These are phyloP conservation scores for Oryzias dopingdopingensis DNA, from an alignment of 2,797 vertebrate species.

Conservation along the genomic window DNA sequence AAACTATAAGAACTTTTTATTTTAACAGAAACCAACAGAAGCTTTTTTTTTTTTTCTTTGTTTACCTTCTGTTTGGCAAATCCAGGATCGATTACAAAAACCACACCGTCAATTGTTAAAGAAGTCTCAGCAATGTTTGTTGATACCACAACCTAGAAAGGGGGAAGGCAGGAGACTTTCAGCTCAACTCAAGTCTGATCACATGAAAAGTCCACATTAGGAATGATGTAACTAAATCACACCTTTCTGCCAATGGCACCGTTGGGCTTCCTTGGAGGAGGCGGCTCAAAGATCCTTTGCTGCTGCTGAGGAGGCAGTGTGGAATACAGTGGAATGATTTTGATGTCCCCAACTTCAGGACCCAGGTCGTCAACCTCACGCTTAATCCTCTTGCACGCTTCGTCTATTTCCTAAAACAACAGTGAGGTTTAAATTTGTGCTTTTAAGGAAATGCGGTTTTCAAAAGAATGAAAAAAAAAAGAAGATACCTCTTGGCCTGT, in stretches of 20 bases:
- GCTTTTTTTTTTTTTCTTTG: not conserved
- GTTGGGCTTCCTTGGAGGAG: slow-evolving; percentile 92
- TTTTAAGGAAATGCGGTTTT: not conserved
- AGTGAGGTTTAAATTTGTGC: not conserved
- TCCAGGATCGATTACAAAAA: slow-evolving; percentile 98
- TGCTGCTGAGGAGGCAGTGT: slow-evolving; percentile 97
- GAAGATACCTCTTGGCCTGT: slow-evolving; percentile 94
- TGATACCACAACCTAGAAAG: slow-evolving; percentile 91
- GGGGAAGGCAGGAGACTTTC: slow-evolving; percentile 4
- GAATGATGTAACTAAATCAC: not conserved
- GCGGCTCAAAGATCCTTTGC: slow-evolving; percentile 97
- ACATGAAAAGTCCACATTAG: not conserved
- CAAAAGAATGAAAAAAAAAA: too few relatives aligned
- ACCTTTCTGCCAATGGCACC: slow-evolving; percentile 99
- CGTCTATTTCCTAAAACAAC: slow-evolving; percentile 90
- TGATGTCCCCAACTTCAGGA: slow-evolving; percentile 97
- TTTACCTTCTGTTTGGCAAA: slow-evolving; percentile 98
- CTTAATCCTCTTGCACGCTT: slow-evolving; percentile 98
- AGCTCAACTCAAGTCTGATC: not conserved
- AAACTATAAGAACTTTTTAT: not conserved
- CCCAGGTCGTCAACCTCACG: slow-evolving; percentile 97
- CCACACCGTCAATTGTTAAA: slow-evolving; percentile 97
- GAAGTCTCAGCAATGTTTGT: slow-evolving; percentile 99
- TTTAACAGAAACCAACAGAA: not conserved
- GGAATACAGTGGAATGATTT: slow-evolving; percentile 99